Evolutionary conservation across 1,140 invertebrate genomes (phyloP).

Genomic region (Sycobia sp.): DNA sequence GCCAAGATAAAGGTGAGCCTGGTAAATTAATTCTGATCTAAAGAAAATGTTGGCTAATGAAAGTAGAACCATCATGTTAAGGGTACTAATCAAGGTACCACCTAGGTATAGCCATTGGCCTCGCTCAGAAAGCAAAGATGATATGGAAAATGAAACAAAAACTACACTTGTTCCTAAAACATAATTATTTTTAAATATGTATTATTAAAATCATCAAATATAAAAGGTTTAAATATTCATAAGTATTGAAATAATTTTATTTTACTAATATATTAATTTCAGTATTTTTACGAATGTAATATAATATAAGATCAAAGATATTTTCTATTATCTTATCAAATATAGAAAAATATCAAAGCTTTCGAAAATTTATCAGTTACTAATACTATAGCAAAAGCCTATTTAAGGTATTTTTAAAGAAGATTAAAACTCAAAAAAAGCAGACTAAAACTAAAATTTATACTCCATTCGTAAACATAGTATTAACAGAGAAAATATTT

Average conservation of each 20-base stretch:
- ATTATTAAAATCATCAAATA: not conserved
- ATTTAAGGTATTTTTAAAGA: no score
- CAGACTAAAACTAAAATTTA: no score
- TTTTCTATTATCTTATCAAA: no score
- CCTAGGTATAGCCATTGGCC: constrained; percentile 87
- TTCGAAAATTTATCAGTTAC: no score
- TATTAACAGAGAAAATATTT: no score
- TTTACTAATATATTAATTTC: not conserved
- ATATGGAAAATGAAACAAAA: constrained; percentile 89
- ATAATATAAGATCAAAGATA: no score
- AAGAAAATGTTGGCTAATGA: constrained; percentile 86
- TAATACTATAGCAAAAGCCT: no score
- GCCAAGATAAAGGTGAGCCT: constrained; percentile 86
- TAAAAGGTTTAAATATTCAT: not conserved
- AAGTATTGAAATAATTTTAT: not conserved
- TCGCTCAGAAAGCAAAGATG: constrained; percentile 81
- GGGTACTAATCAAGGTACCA: constrained; percentile 78
- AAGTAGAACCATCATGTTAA: constrained; percentile 79
- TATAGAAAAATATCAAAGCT: no score
- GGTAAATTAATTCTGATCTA: constrained; percentile 79
- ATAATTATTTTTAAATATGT: constrained; percentile 8
- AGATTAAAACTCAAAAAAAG: no score
- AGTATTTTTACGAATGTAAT: no score
- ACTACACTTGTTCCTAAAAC: constrained; percentile 75
- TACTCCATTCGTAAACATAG: no score